phyloP scores from a whole-genome alignment of 2,888 invertebrate species.

The Exocentrus adspersus region DNA sequence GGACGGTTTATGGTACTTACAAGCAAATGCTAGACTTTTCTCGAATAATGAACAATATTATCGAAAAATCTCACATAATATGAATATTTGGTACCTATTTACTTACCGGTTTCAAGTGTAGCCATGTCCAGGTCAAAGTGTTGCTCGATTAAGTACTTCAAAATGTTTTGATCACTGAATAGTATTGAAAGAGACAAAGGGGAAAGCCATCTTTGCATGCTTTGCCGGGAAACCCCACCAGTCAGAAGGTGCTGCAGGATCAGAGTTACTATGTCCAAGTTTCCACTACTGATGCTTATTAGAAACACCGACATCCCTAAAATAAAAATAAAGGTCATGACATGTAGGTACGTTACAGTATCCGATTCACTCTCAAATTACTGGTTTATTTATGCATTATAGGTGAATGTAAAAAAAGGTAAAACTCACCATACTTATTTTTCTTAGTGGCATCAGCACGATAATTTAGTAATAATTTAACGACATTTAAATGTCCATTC shows the following conservation, averaged over 20 bases:
- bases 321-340: no score
- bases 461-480: conserved; percentile 52
- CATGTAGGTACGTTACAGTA: no score
- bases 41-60: no score
- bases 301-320: conserved; percentile 57
- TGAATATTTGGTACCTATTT: no score
- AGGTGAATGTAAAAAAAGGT: no score
- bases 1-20: no score
- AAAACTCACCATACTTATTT: conserved; percentile 57
- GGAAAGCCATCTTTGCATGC: conserved; percentile 55
- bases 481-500: conserved; percentile 52
- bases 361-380: no score
- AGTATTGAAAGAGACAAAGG: conserved; percentile 56
- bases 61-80: no score
- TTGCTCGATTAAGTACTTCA: conserved; percentile 54
- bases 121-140: conserved; percentile 52
- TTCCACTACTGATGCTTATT: conserved; percentile 55
- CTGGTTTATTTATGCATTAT: neutral
- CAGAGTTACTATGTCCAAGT: conserved; percentile 52
- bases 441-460: conserved; percentile 56
- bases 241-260: conserved; percentile 56
- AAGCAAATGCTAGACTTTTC: no score
- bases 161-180: conserved; percentile 51
- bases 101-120: conserved; percentile 51
- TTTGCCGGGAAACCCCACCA: conserved; percentile 57